Evolutionary conservation across 2,797 vertebrate species (phyloP), one percentile per base, ranked within the genome.

Genomic region (Hydrophis major): DNA sequence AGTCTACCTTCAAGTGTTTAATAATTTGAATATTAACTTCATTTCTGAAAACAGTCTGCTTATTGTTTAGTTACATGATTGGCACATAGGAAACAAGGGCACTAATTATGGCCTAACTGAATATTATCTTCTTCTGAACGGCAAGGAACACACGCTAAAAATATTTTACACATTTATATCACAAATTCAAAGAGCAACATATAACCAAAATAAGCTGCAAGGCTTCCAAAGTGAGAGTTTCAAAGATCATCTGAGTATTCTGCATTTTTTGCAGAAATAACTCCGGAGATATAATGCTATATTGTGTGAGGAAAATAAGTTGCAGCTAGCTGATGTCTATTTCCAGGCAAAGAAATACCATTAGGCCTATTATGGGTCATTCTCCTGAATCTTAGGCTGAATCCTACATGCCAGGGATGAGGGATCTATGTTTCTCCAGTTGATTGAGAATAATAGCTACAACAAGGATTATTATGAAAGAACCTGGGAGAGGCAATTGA

Each of bases 61-160:
- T 59, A 56, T 37, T 12, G 25, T 66, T 92, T 25, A 47, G 63
- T 89, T 32, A 50, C 69, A 59, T 74, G 91, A 2, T 92, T 93
- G 93, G 66, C 47, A 28, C 25, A 83, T 28, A 13, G 27, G n/a
- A 94, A 93, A 91, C 59, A 63, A 94, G 89, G 87, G 88, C 66
- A 93, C 95, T 59, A 55, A 86, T 0, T n/a, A 90, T 88, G 0
- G 0, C 42, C 92, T 50, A 27, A 47, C 22, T 6, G 57, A 56
- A 91, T 5, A n/a, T 74, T n/a, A 90, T 90, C 89, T 74, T 56
- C 47, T 59, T 37, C 32, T 57, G n/a, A 56, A 25, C 5, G 56
- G 56, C 74, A 83, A 25, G 20, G 22, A 83, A 83, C 74, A 47
- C 42, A 12, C 4, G 12, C 20, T 83, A 47, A 83, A 83, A 83